These are phyloP conservation scores for Mormyrus hasselquistii DNA, from an alignment of 2,797 vertebrate genomes.

Conservation along the genomic window DNA sequence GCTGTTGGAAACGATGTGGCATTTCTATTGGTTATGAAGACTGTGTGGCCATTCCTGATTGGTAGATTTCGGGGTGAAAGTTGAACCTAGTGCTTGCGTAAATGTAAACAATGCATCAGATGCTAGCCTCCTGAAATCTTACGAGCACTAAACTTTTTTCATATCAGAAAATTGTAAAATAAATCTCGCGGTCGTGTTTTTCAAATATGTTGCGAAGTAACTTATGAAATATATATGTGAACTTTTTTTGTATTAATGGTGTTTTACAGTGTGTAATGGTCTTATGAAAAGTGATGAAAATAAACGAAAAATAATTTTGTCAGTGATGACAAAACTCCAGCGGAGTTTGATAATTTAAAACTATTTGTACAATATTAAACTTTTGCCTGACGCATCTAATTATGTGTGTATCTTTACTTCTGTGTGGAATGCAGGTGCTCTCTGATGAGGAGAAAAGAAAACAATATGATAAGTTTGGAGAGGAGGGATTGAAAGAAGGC, in stretches of 20 bases:
- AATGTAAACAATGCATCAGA: neutral
- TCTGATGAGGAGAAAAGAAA: conserved; percentile 97
- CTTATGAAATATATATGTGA: neutral
- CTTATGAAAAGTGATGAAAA: neutral
- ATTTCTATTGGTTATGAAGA: conserved; percentile 55
- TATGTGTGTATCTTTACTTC: neutral
- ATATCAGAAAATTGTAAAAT: neutral
- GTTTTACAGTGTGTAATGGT: neutral
- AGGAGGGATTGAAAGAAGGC: conserved; percentile 93
- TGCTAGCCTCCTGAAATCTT: neutral
- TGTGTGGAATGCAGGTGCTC: conserved; percentile 68
- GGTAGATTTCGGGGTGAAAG: conserved; percentile 39
- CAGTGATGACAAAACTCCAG: neutral
- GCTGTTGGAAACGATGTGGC: conserved; percentile 43
- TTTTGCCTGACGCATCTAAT: neutral
- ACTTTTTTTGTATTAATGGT: neutral
- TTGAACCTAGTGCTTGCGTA: neutral
- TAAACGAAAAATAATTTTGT: neutral
- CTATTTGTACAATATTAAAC: neutral
- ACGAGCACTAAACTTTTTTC: neutral
- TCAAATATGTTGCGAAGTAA: neutral
- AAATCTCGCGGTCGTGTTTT: neutral
- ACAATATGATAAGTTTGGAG: conserved; percentile 88
- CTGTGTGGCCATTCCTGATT: conserved; percentile 70
- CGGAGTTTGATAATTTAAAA: neutral